Evolutionary conservation across 35 echinoderm and acorn worm species (phyloP).

Genomic region (Diadema setosum): DNA sequence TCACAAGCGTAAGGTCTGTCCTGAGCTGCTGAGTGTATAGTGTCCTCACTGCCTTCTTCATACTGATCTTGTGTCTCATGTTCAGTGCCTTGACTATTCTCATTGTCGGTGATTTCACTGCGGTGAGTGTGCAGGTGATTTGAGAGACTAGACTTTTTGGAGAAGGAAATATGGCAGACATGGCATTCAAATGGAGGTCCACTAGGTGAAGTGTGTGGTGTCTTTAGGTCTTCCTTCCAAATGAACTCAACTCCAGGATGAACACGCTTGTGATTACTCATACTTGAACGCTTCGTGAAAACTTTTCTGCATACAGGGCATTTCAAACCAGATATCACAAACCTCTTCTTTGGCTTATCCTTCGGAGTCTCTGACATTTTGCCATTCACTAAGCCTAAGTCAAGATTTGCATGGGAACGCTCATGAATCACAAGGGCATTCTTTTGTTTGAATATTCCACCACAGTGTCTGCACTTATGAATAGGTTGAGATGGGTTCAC

Average conservation of each 20-base stretch:
- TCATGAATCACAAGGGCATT: not conserved
- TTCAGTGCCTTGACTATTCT: not conserved
- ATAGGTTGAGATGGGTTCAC: not conserved
- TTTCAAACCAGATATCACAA: not conserved
- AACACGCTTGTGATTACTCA: not conserved
- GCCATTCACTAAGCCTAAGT: not conserved
- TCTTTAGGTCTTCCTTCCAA: not conserved
- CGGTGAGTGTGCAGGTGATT: constrained; percentile 15
- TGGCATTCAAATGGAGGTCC: not conserved
- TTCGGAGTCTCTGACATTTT: not conserved
- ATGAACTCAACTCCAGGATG: not conserved
- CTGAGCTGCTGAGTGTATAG: not conserved
- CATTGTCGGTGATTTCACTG: not conserved
- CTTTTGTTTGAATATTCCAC: not conserved
- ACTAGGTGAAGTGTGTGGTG: not conserved
- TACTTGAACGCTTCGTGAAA: not conserved
- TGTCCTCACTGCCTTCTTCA: not conserved
- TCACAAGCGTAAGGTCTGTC: not conserved
- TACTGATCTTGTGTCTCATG: not conserved
- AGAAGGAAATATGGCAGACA: not conserved
- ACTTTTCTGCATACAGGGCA: not conserved
- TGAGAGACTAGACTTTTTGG: not conserved
- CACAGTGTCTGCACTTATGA: not conserved
- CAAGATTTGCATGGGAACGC: not conserved
- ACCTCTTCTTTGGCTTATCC: not conserved